Base-by-base conservation (phyloP, 2,888 invertebrate species). In the Serrognathus titanus region DNA sequence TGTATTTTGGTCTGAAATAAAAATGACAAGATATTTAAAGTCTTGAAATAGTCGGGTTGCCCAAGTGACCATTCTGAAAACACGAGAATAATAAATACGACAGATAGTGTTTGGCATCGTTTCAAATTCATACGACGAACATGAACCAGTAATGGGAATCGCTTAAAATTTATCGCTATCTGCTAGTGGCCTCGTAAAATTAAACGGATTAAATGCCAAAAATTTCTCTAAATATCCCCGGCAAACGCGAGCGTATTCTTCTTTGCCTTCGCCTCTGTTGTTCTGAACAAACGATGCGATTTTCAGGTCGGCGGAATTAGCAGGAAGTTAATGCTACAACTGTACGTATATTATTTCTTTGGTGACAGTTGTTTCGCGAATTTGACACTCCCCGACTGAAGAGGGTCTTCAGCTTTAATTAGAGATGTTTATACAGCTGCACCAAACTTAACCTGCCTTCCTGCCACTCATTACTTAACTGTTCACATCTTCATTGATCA, bases 381-480 rank as follows among this genome's bases (percentile, higher is more conserved):
- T 63, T 62, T 63, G 61, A 63, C 57, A 55, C 53, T 50, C 57
- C 43, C 16, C 55, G 62, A 56, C 58, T 58, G 55, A 49, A 51
- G 40, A 58, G 55, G 58, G 55, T 57, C 56, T 55, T 55, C 41
- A 58, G 48, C 56, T 60, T 60, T 60, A 60, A 62, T 62, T 62
- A 62, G 60, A 60, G 51, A 53, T 62, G 60, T 62, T 62, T 62
- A 56, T 58, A 60, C 62, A 62, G 62, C 62, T 62, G 62, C 48
- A 62, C 60, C 48, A 48, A 46, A 40, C 58, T 60, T 62, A 60
- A 60, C 62, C 52, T 62, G 58, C 58, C 60, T 60, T 62, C 56
- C 53, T 58, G 62, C 54, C 62, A 53, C 50, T 53, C 58, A 50
- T 56, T 53, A 41, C 40, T 45, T 58, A 16, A 49, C 50, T 50